A percentile compares a stretch with the other conserved stretches of the same genome.
These are phyloP conservation scores for Cynocephalus volans DNA, from an alignment of 2,113 vertebrate species.

Conservation along the genomic window DNA sequence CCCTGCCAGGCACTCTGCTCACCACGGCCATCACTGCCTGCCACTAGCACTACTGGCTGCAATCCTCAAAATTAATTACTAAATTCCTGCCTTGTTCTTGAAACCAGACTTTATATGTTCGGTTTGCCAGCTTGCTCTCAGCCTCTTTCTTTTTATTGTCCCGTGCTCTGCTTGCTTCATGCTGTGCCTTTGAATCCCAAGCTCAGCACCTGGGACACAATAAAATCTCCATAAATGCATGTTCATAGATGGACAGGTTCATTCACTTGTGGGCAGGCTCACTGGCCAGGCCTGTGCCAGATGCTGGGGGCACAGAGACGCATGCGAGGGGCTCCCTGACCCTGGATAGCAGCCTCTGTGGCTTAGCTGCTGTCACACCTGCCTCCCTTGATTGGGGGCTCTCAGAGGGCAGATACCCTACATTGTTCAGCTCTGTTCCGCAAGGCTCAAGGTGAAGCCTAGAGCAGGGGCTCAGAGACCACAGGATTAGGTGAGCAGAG, in stretches of 20 bases:
- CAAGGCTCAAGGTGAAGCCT: background rate
- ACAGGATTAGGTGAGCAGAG: background rate
- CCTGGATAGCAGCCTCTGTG: background rate
- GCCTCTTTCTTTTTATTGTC: background rate
- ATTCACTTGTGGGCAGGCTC: background rate
- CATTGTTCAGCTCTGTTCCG: background rate
- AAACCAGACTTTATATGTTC: background rate
- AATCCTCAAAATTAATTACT: background rate
- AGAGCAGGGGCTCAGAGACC: background rate
- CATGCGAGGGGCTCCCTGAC: background rate
- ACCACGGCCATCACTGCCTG: background rate
- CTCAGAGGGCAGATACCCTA: background rate
- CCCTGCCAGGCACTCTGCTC: background rate
- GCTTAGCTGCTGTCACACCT: background rate
- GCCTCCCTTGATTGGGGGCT: background rate
- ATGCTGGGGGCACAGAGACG: background rate
- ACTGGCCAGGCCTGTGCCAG: background rate
- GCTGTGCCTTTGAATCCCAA: background rate
- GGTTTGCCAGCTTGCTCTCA: background rate
- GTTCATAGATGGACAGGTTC: background rate
- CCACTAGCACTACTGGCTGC: background rate
- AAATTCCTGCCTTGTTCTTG: background rate
- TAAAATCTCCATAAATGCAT: background rate
- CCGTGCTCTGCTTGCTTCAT: background rate
- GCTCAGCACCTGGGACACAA: background rate